A percentile compares a stretch with the other conserved stretches of the same genome.
These are phyloP conservation scores for Sciurus niger DNA, from an alignment of 2,113 vertebrate species.

Conservation along the genomic window DNA sequence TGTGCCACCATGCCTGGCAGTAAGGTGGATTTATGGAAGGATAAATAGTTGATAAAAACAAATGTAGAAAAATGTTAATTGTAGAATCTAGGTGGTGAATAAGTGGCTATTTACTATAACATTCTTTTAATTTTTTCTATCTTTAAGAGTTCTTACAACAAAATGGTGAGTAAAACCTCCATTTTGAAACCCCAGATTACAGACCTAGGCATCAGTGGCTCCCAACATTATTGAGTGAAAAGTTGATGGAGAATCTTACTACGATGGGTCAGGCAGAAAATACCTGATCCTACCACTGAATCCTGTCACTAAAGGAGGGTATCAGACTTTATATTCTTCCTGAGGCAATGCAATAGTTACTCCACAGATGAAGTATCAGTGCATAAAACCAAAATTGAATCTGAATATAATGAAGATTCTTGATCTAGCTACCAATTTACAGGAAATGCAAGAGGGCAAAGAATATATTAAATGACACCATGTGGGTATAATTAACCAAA, in stretches of 20 bases:
- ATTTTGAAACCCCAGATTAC: constrained; percentile 20
- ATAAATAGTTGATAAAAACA: constrained; percentile 47
- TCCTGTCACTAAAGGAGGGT: constrained; percentile 43
- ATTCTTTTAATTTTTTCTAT: constrained; percentile 7
- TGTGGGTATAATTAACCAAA: not conserved
- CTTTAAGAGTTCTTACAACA: constrained; percentile 19
- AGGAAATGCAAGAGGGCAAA: constrained; percentile 20
- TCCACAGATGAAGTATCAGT: not conserved
- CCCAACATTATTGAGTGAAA: constrained; percentile 29
- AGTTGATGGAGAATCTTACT: not conserved
- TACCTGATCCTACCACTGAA: not conserved
- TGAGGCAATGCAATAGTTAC: not conserved
- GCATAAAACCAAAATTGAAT: constrained; percentile 51
- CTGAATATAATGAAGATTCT: constrained; percentile 55
- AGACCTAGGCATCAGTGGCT: constrained; percentile 11
- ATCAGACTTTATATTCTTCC: constrained; percentile 24
- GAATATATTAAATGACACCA: constrained; percentile 42
- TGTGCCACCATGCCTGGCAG: too few species aligned
- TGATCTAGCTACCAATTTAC: constrained; percentile 17
- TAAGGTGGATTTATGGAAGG: not conserved
- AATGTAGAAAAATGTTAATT: constrained; percentile 28
- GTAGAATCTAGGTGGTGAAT: not conserved
- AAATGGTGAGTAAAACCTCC: not conserved
- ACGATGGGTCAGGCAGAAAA: not conserved
- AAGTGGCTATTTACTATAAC: not conserved